Evolutionary conservation across 2,888 invertebrate species (phyloP).

Genomic region (Archaeoteleia sp.): DNA sequence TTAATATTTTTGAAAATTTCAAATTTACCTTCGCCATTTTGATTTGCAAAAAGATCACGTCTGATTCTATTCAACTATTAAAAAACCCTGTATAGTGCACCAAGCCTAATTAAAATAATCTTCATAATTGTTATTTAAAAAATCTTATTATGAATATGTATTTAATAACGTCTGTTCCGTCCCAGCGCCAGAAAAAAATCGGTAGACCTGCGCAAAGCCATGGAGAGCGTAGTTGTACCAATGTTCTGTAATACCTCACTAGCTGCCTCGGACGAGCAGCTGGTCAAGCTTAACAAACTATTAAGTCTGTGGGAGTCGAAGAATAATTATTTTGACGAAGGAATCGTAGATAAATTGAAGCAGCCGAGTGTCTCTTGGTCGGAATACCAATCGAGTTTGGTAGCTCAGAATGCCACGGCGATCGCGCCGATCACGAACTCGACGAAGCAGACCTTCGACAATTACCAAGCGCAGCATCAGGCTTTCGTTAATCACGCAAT

Average conservation of each 20-base stretch:
- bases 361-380: conserved; percentile 92
- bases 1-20: too few relatives aligned
- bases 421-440: conserved; percentile 86
- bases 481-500: conserved; percentile 94
- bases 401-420: conserved; percentile 86
- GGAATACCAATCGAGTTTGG: conserved; percentile 89
- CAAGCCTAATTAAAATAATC: too few relatives aligned
- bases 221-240: conserved; percentile 97
- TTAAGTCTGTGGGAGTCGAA: conserved; percentile 98
- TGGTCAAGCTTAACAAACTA: conserved; percentile 93
- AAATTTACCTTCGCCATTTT: too few relatives aligned
- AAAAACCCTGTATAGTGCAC: too few relatives aligned
- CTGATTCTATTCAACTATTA: too few relatives aligned
- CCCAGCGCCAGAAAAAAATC: conserved; percentile 95
- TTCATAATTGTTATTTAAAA: too few relatives aligned
- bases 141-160: too few relatives aligned
- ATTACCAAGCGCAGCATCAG: conserved; percentile 95
- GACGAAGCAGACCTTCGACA: conserved; percentile 89
- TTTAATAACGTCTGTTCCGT: too few relatives aligned
- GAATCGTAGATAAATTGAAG: conserved; percentile 90
- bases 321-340: conserved; percentile 88
- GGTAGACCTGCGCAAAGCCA: conserved; percentile 92
- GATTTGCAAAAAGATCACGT: too few relatives aligned
- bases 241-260: conserved; percentile 95
- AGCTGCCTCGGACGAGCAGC: conserved; percentile 91